Percentiles rank a stretch among this genome's conserved stretches.
These are phyloP conservation scores for Oceanites oceanicus DNA, from an alignment of 2,113 vertebrate genomes.

Conservation along the genomic window DNA sequence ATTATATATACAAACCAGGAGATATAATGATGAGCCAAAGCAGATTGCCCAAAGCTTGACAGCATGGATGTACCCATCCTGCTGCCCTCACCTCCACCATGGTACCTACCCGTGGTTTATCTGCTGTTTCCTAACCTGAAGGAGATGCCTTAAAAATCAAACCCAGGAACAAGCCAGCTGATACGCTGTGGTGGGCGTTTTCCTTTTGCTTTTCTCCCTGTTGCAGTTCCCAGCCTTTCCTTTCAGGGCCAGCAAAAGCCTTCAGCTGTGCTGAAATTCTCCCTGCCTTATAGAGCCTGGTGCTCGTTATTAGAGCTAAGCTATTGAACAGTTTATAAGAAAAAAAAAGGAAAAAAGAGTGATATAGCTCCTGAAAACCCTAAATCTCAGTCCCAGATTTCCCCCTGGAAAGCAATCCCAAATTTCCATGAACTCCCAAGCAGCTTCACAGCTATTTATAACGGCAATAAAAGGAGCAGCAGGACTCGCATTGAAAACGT, in stretches of 20 bases:
- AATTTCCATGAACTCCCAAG: background rate
- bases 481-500: background rate
- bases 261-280: background rate
- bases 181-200: accelerated
- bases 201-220: background rate
- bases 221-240: constrained; percentile 16
- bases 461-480: background rate
- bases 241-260: constrained; percentile 31
- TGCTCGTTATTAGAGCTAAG: background rate
- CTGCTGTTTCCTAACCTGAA: background rate
- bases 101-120: accelerated
- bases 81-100: background rate
- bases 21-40: accelerated
- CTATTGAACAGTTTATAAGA: accelerated
- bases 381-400: background rate
- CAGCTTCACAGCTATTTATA: background rate
- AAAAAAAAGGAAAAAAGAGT: no score
- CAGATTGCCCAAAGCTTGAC: accelerated
- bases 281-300: accelerated
- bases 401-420: background rate
- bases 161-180: accelerated
- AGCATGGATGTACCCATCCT: accelerated
- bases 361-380: background rate
- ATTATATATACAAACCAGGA: accelerated
- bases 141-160: no score